These are phyloP conservation scores for Tragelaphus buxtoni DNA, from an alignment of 2,113 vertebrate genomes.

Conservation along the genomic window DNA sequence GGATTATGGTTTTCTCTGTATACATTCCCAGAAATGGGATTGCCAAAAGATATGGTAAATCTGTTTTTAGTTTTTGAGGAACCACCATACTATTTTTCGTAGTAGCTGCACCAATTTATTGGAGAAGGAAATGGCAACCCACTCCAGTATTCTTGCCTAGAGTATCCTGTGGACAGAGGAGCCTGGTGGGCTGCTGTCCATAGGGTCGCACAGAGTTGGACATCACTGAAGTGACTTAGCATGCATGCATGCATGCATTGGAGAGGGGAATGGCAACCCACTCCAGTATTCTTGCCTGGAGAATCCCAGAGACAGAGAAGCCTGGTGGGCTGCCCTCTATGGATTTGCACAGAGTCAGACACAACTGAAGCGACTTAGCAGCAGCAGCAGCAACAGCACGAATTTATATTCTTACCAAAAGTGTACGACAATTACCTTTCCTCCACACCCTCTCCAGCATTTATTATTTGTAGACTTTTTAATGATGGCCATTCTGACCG, in stretches of 20 bases:
- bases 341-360: not conserved
- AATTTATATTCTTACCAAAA: not conserved
- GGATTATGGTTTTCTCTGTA: not conserved
- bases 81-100: not conserved
- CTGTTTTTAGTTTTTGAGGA: not conserved
- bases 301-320: not conserved
- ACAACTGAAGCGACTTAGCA: not conserved
- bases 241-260: not conserved
- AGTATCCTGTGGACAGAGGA: not conserved
- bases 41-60: not conserved
- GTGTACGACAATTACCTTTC: not conserved
- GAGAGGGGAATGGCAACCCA: not conserved
- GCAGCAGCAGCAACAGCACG: not conserved
- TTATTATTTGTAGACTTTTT: not conserved
- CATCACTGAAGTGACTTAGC: not conserved
- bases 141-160: not conserved
- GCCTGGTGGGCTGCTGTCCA: not conserved
- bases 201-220: not conserved
- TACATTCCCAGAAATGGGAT: not conserved
- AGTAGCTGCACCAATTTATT: not conserved
- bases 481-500: not conserved
- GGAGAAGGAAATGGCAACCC: not conserved
- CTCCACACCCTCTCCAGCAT: not conserved
- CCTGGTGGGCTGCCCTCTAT: not conserved
- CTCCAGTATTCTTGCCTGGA: not conserved